Percentiles rank a stretch among this genome's conserved stretches.
Conservation (phyloP, 2,797 vertebrate species). For the Huso huso region DNA sequence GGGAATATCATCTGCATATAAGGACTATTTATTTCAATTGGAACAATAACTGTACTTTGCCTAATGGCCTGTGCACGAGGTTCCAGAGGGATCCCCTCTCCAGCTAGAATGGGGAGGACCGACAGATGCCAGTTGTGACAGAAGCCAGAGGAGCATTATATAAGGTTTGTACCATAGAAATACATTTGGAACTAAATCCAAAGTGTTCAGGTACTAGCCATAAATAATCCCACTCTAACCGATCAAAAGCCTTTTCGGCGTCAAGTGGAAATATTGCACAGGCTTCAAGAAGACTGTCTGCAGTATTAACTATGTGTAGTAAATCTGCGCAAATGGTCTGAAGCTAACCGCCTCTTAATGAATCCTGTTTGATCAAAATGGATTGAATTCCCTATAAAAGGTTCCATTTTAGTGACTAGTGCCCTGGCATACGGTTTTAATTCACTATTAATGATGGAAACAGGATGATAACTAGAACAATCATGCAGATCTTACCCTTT, state of each 20-base stretch:
- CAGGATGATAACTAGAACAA: neutral
- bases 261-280: conserved; percentile 8
- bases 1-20: no score
- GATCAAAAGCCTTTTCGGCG: conserved; percentile 6
- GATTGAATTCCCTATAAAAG: neutral
- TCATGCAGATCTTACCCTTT: conserved; percentile 6
- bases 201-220: conserved; percentile 1
- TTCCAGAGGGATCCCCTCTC: neutral
- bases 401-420: neutral
- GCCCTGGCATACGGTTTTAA: neutral
- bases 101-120: neutral
- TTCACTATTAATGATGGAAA: neutral
- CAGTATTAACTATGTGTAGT: neutral
- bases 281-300: neutral
- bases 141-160: neutral
- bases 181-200: no score
- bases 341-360: no score
- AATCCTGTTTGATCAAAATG: no score
- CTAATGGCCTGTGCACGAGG: conserved; percentile 10
- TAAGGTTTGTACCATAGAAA: neutral
- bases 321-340: neutral
- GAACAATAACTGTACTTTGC: neutral
- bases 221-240: conserved; percentile 8
- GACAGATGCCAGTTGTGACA: neutral
- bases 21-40: neutral